phyloP scores from a whole-genome alignment of 2,113 vertebrate species.

The Salvelinus fontinalis region DNA sequence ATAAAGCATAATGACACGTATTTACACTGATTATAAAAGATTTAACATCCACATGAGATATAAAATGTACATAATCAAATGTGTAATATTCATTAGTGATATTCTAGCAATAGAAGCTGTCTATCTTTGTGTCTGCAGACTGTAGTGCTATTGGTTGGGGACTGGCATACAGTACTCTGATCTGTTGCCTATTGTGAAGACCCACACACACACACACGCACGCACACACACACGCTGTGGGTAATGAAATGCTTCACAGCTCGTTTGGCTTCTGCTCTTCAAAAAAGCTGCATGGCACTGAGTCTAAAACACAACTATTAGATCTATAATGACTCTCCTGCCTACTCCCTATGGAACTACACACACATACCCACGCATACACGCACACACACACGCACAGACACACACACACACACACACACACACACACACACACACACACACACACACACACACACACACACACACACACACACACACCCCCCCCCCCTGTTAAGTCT shows the following conservation, averaged over 20 bases:
- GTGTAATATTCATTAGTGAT: too few relatives aligned
- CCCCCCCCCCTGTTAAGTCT: slow-evolving; percentile 57
- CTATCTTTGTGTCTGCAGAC: too few relatives aligned
- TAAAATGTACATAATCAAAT: too few relatives aligned
- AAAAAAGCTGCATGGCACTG: slow-evolving; percentile 64
- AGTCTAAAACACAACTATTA: slow-evolving; percentile 76
- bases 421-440: too few relatives aligned
- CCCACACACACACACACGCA: slow-evolving; percentile 2
- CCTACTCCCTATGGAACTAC: slow-evolving; percentile 61
- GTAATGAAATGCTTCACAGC: slow-evolving; percentile 73
- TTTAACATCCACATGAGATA: slow-evolving; percentile 37
- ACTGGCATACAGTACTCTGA: slow-evolving; percentile 4
- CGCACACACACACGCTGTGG: slow-evolving; percentile 51
- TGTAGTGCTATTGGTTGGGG: background rate
- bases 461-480: slow-evolving; percentile 9
- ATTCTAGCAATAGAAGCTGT: too few relatives aligned
- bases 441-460: too few relatives aligned
- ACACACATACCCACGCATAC: slow-evolving; percentile 25
- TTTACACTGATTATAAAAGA: slow-evolving; percentile 63
- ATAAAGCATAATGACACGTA: slow-evolving; percentile 65
- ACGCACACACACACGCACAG: slow-evolving; percentile 25
- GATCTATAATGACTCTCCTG: slow-evolving; percentile 77
- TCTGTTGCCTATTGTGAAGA: too few relatives aligned
- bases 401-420: slow-evolving; percentile 29
- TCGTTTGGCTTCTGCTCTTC: slow-evolving; percentile 72